Percentiles rank a stretch among this genome's conserved stretches.
phyloP scores from a whole-genome alignment of 2,113 vertebrate genomes.

The Rhegmatorhina hoffmannsi region DNA sequence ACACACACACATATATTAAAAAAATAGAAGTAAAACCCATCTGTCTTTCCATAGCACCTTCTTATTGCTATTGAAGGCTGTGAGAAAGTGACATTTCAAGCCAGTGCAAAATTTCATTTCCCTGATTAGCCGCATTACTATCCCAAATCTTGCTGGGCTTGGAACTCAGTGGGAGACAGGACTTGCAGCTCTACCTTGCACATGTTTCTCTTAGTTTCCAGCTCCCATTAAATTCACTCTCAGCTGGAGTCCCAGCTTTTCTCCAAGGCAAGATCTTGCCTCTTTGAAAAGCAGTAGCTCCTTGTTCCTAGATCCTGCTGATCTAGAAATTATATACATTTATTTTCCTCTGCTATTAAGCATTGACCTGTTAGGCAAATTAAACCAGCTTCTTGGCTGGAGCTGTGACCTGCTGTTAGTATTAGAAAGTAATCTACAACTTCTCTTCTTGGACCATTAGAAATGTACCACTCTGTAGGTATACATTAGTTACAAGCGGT shows the following conservation, averaged over 20 bases:
- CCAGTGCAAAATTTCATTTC: neutral
- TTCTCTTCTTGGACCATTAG: neutral
- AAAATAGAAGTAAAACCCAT: neutral
- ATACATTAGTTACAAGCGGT: neutral
- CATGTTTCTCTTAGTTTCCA: neutral
- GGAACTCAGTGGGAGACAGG: neutral
- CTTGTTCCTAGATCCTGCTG: neutral
- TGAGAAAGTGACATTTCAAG: neutral
- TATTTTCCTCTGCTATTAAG: neutral
- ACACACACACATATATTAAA: neutral
- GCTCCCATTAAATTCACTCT: neutral
- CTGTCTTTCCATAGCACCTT: neutral
- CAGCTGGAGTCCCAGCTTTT: neutral
- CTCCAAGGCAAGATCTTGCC: neutral
- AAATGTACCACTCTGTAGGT: neutral
- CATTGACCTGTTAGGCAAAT: neutral
- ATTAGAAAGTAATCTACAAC: neutral
- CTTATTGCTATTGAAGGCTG: neutral
- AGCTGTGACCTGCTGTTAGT: neutral
- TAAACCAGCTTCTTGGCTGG: neutral
- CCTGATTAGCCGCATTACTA: neutral
- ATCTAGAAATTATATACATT: neutral
- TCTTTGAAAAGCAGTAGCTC: neutral
- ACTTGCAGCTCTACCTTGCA: neutral
- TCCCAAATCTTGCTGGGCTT: neutral